These are phyloP conservation scores for Hyperopisus bebe DNA, from an alignment of 2,113 vertebrate genomes.

Conservation along the genomic window DNA sequence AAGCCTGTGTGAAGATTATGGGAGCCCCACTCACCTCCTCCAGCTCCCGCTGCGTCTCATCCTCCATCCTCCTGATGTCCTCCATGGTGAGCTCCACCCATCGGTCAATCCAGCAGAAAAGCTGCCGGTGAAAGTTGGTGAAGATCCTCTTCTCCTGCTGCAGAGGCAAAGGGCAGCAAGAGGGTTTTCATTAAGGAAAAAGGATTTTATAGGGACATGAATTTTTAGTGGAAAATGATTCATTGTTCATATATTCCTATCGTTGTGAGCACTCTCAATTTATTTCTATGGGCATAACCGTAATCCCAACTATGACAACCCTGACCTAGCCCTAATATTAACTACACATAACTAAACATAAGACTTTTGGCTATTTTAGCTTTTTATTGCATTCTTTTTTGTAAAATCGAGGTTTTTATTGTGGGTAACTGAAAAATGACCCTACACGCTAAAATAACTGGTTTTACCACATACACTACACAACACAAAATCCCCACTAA, in stretches of 20 bases:
- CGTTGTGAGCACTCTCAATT: not conserved
- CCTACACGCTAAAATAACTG: not conserved
- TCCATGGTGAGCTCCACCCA: constrained; percentile 96
- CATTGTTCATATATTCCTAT: not conserved
- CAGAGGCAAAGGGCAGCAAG: constrained; percentile 20
- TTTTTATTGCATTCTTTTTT: not conserved
- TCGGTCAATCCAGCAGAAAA: constrained; percentile 97
- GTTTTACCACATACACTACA: not conserved
- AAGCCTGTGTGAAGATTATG: not conserved
- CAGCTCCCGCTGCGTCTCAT: constrained; percentile 89
- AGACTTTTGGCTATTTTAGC: not conserved
- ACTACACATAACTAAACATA: not conserved
- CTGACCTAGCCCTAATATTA: not conserved
- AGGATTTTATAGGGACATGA: not conserved
- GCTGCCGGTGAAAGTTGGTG: constrained; percentile 95
- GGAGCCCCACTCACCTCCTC: constrained; percentile 71
- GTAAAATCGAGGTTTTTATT: not conserved
- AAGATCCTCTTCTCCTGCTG: constrained; percentile 99
- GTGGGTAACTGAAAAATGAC: not conserved
- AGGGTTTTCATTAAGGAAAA: not conserved
- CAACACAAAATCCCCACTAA: not conserved
- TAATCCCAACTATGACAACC: not conserved
- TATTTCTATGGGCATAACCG: not conserved
- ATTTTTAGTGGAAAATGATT: not conserved
- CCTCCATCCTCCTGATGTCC: constrained; percentile 94